Base-by-base conservation (phyloP, 2,888 invertebrate genomes). In the Vesta saturnalis region DNA sequence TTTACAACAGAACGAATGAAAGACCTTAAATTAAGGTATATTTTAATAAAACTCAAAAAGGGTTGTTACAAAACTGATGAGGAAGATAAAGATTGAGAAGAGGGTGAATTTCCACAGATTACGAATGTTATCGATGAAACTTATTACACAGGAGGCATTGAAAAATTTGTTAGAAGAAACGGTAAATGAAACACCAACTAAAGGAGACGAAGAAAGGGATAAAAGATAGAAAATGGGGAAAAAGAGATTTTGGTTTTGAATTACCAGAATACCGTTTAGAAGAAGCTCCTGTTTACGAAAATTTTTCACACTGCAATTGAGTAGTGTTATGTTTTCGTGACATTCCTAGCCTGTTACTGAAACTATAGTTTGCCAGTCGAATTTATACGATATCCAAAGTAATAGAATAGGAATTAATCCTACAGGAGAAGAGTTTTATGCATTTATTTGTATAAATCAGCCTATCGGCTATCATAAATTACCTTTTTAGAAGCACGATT, bases 401-500 rank as follows among this genome's bases (percentile, higher is more conserved):
- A 22, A 23, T 4, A 60, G 21, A n/a, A n/a, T n/a, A 49, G 23
- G 1, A 1, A n/a, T 60, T 1, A 30, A 49, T 14, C 6, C 23
- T 1, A 60, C 6, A 23, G n/a, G 23, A 16, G 4, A 47, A 6
- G 60, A 60, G 12, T 4, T 60, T 1, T 15, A 39, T 1, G 16
- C 30, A 2, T 56, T 63, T 15, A 22, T 56, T 5, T 55, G 56
- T n/a, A 18, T 63, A n/a, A 56, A 56, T 5, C 21, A 54, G 12
- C 16, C 62, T 6, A 66, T 69, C 65, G 65, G 62, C 2, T 69
- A 62, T 19, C 61, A 68, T 59, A 1, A 21, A 39, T 4, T 64
- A 8, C 64, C 58, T 0, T 23, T 0, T n/a, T 58, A 19, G 49
- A 58, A 35, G 18, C 19, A 35, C 14, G 57, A 64, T n/a, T 64